Base-by-base conservation (phyloP, 2,113 vertebrate species). In the Pteruthius melanotis region DNA sequence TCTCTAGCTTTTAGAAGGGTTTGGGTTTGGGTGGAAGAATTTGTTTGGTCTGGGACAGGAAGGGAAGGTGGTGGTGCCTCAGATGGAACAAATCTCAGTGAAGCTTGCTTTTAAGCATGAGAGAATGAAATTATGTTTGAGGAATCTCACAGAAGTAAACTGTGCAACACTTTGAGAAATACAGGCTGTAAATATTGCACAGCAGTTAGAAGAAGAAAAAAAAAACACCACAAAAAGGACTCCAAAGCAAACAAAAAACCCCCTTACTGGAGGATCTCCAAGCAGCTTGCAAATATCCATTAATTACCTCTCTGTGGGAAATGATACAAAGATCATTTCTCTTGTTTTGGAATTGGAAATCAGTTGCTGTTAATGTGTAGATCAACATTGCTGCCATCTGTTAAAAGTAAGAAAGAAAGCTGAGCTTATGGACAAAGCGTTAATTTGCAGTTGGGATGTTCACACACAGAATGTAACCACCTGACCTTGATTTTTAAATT, bases 241-340 rank as follows among this genome's bases (percentile, higher is more conserved):
- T 13, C 45, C 35, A n/a, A 76, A 82, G 7, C 27, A 75, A 90
- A 16, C 30, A 60, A 83, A 24, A 12, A 26, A 7, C 0, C 24
- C 5, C 17, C 27, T 68, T 52, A 37, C 16, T 87, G 82, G 78
- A 94, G n/a, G 13, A 77, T 93, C 54, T 95, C 87, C 79, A 91
- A 95, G 59, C 57, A 91, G 79, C 84, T 91, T 96, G 84, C 24
- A 90, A 91, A 88, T 93, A 93, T 90, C 63, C 54, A 78, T 94
- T 95, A 95, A 95, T 96, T 96, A 90, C 64, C 7, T 79, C 91
- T 91, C 88, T 59, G 84, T 86, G 60, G 90, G 94, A 87, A 79
- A 86, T n/a, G 85, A 74, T 87, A 86, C 39, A 86, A 83, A 88
- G 93, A 91, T 87, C 44, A 76, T 84, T 96, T 95, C 23, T 74